These are phyloP conservation scores for Oceanites oceanicus DNA, from an alignment of 2,113 vertebrate genomes.

Conservation along the genomic window DNA sequence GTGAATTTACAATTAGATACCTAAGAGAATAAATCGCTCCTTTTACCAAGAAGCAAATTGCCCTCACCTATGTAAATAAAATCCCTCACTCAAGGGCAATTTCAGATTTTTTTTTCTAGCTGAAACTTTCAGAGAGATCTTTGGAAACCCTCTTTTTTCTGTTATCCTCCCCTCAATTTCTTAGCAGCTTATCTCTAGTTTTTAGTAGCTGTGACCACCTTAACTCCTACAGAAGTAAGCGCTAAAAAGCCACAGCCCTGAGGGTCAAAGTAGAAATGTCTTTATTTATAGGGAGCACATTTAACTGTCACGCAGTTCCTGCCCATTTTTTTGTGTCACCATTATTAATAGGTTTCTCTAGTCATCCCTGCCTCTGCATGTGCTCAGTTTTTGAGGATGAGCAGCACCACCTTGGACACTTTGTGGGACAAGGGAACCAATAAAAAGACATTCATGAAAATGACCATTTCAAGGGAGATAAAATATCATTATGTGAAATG, in stretches of 20 bases:
- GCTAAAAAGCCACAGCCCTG: conserved; percentile 28
- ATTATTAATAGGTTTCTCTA: conserved; percentile 31
- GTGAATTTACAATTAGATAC: background rate
- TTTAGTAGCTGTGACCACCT: conserved; percentile 25
- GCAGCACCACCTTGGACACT: conserved; percentile 21
- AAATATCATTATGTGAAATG: conserved; percentile 70
- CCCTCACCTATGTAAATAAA: background rate
- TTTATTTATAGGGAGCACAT: conserved; percentile 53
- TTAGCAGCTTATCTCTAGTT: background rate
- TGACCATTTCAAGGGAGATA: conserved; percentile 59
- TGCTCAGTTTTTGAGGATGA: background rate
- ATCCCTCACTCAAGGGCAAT: background rate
- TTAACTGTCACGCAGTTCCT: conserved; percentile 50
- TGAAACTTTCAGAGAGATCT: background rate
- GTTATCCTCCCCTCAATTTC: background rate
- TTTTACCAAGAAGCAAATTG: background rate
- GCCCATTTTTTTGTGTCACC: conserved; percentile 15
- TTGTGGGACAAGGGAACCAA: conserved; percentile 37
- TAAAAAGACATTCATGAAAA: conserved; percentile 62
- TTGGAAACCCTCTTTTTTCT: background rate
- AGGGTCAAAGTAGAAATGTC: conserved; percentile 46
- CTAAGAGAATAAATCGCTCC: background rate
- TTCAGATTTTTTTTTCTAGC: background rate
- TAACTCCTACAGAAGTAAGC: conserved; percentile 31
- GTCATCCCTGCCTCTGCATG: background rate